A percentile compares a stretch with the other conserved stretches of the same genome.
These are phyloP conservation scores for Trilocha varians DNA, from an alignment of 2,888 invertebrate species.

Conservation along the genomic window DNA sequence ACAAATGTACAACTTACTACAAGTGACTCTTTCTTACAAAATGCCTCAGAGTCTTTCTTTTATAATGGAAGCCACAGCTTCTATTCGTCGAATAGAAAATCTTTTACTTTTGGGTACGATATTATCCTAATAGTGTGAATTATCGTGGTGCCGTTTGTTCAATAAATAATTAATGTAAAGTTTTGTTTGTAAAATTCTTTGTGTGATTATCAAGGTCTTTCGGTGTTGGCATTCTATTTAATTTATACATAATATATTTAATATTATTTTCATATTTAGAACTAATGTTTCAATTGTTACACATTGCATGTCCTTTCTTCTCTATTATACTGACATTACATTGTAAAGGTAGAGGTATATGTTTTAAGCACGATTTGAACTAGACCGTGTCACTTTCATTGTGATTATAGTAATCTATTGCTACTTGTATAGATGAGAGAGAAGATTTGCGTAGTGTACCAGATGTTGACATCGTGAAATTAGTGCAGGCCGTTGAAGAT, in stretches of 20 bases:
- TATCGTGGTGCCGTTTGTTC: background rate
- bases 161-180: background rate
- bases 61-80: constrained; percentile 72
- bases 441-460: constrained; percentile 63
- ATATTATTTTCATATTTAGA: too few species aligned
- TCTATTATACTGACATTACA: too few species aligned
- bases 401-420: constrained; percentile 1
- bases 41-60: constrained; percentile 68
- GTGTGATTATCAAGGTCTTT: background rate
- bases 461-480: constrained; percentile 60
- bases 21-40: constrained; percentile 70
- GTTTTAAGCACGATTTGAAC: too few species aligned
- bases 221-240: background rate
- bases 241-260: too few species aligned
- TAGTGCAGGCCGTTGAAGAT: constrained; percentile 50
- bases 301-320: too few species aligned
- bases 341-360: too few species aligned
- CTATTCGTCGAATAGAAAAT: constrained; percentile 71
- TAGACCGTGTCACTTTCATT: too few species aligned
- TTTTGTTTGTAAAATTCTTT: too few species aligned
- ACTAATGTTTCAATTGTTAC: too few species aligned
- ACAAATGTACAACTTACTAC: constrained; percentile 83
- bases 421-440: constrained; percentile 46
- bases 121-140: constrained; percentile 1
- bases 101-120: constrained; percentile 72